A percentile compares a stretch with the other conserved stretches of the same genome.
Conservation (phyloP, 2,888 invertebrate genomes). For the Pharmacophagus antenor region DNA sequence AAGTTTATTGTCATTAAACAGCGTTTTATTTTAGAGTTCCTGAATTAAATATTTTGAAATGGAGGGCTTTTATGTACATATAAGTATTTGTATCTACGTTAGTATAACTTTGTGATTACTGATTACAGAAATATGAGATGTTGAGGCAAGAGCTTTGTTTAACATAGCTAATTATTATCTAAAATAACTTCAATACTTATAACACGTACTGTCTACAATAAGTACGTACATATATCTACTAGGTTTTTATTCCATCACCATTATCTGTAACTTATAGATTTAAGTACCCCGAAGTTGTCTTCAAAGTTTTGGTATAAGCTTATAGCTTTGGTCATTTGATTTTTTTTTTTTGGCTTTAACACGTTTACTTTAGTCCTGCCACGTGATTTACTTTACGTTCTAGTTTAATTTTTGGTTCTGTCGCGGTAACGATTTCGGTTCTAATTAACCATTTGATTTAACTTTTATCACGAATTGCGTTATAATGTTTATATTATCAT, state of each 20-base stretch:
- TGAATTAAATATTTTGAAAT: constrained; percentile 17
- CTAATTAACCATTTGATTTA: neutral
- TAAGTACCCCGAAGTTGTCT: constrained; percentile 41
- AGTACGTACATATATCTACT: constrained; percentile 33
- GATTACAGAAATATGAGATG: constrained; percentile 56
- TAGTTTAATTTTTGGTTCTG: constrained; percentile 65
- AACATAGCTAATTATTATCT: constrained; percentile 48
- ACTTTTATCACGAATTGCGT: neutral
- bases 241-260: constrained; percentile 33
- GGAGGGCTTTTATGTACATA: constrained; percentile 21
- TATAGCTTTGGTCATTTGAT: constrained; percentile 74
- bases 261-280: constrained; percentile 32
- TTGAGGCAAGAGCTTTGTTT: constrained; percentile 60
- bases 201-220: constrained; percentile 32
- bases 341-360: constrained; percentile 61
- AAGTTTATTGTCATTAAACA: constrained; percentile 50
- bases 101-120: constrained; percentile 55
- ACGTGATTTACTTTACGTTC: constrained; percentile 35
- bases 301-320: constrained; percentile 57
- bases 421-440: constrained; percentile 43
- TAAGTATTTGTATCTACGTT: constrained; percentile 31
- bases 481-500: constrained; percentile 3
- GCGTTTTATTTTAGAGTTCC: constrained; percentile 35
- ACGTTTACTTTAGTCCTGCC: constrained; percentile 41
- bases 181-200: constrained; percentile 34